phyloP scores from a whole-genome alignment of 53 echinoderm and acorn worm species.

The Astropecten irregularis region DNA sequence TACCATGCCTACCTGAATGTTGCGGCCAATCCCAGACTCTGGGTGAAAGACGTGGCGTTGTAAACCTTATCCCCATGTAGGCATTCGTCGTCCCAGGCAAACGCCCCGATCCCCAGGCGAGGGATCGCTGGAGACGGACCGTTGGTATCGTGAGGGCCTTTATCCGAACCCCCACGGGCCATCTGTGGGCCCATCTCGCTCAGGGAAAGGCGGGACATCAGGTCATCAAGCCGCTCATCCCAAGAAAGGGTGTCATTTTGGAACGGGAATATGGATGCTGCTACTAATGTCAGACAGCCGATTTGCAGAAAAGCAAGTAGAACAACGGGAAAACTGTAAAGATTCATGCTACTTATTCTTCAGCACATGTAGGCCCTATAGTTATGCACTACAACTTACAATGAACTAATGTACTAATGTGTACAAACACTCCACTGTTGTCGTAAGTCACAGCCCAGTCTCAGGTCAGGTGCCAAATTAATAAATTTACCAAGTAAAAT shows the following conservation, averaged over 20 bases:
- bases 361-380: too few species aligned
- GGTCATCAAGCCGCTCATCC: slow-evolving; percentile 83
- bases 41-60: slow-evolving; percentile 90
- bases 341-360: too few species aligned
- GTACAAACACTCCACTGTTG: too few species aligned
- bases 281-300: too few species aligned
- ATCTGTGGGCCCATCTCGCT: slow-evolving; percentile 59
- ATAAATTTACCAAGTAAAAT: too few species aligned
- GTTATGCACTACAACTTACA: too few species aligned
- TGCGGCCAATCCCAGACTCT: slow-evolving; percentile 86
- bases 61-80: slow-evolving; percentile 78
- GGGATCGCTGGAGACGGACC: slow-evolving; percentile 88
- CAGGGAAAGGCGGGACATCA: slow-evolving; percentile 32
- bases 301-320: too few species aligned
- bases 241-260: slow-evolving; percentile 81
- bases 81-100: slow-evolving; percentile 93
- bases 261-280: too few species aligned
- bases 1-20: slow-evolving; percentile 71
- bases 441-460: too few species aligned
- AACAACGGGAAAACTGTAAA: too few species aligned
- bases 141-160: slow-evolving; percentile 36
- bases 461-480: too few species aligned
- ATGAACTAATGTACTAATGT: too few species aligned
- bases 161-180: slow-evolving; percentile 73
- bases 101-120: slow-evolving; percentile 75